Evolutionary conservation across 92 coral and sea anemone genomes (phyloP), one percentile per base, ranked within the genome.

Genomic region (Palythoa caribaeorum): DNA sequence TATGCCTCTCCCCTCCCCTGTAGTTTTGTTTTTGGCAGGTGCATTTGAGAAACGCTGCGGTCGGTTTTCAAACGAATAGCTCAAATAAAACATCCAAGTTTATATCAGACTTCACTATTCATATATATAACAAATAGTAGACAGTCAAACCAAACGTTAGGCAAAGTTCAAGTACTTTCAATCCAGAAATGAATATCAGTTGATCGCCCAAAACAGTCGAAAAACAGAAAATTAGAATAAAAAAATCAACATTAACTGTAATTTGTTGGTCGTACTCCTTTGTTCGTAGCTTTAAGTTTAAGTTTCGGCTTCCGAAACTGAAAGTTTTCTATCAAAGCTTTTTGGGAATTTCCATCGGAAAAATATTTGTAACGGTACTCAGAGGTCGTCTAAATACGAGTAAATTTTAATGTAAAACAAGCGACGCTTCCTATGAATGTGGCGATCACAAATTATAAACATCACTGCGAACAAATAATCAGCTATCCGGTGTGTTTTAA

Each of bases 1-100:
- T 77, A 51, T 53, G 83, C 76, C 86, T 71, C 59, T 40, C 76
- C 62, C 86, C 86, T 65, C 86, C 62, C 86, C 86, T 51, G 76
- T 81, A 62, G 86, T 65, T 81, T 65, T 38, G 44, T 40, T 47
- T 48, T 66, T 53, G 75, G 71, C 86, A 81, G 86, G 86, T 81
- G 86, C 86, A 81, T 81, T 65, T 19, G 63, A 44, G 76, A 71
- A 81, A 52, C 86, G 50, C 74, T 81, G 86, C 48, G 60, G 75
- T 81, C 74, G 75, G 75, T 48, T 81, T 81, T 66, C 21, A 68
- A 81, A 66, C 63, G 55, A 81, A 44, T 81, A 36, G 59, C 66
- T 63, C 39, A 69, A 81, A 60, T 60, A 81, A 39, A 66, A 12
- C 62, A 81, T 66, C 20, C 63, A 66, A 69, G 40, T 21, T 44